Evolutionary conservation across 2,797 vertebrate species (phyloP).

Genomic region (Gobionotothen gibberifrons): DNA sequence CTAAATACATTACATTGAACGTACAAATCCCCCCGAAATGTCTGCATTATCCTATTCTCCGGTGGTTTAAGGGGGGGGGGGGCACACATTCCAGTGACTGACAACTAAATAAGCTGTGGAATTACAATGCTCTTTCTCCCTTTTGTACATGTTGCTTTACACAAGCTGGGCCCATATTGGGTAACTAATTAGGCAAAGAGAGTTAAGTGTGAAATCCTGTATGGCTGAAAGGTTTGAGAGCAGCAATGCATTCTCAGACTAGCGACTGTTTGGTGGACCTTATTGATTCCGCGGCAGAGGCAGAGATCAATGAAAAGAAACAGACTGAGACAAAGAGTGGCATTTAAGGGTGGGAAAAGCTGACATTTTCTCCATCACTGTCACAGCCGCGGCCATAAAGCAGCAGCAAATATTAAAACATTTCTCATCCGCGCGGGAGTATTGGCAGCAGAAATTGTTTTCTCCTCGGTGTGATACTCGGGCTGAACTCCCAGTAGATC

Average conservation of each 20-base stretch:
- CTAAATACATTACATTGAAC: constrained; percentile 51
- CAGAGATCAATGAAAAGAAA: constrained; percentile 97
- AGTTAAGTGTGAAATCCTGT: constrained; percentile 74
- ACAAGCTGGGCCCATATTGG: constrained; percentile 60
- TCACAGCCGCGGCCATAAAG: constrained; percentile 93
- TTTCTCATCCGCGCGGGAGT: constrained; percentile 95
- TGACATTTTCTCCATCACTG: constrained; percentile 99
- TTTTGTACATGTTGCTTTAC: constrained; percentile 59
- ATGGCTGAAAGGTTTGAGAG: constrained; percentile 66
- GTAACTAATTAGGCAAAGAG: constrained; percentile 80
- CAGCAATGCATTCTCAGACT: constrained; percentile 92
- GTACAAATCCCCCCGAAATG: constrained; percentile 42
- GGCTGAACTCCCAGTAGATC: constrained; percentile 94
- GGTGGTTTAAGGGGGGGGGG: neutral
- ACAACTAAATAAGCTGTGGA: constrained; percentile 72
- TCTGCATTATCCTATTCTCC: constrained; percentile 34
- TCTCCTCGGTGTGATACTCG: constrained; percentile 95
- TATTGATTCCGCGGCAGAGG: constrained; percentile 92
- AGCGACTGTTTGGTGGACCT: constrained; percentile 93
- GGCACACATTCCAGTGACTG: constrained; percentile 52
- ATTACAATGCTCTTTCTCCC: constrained; percentile 56
- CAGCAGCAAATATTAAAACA: constrained; percentile 99
- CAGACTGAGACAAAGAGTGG: constrained; percentile 94
- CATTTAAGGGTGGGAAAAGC: constrained; percentile 95
- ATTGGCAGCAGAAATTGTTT: constrained; percentile 99